Base-by-base conservation (phyloP, 2,888 invertebrate species). In the Carcina quercana region DNA sequence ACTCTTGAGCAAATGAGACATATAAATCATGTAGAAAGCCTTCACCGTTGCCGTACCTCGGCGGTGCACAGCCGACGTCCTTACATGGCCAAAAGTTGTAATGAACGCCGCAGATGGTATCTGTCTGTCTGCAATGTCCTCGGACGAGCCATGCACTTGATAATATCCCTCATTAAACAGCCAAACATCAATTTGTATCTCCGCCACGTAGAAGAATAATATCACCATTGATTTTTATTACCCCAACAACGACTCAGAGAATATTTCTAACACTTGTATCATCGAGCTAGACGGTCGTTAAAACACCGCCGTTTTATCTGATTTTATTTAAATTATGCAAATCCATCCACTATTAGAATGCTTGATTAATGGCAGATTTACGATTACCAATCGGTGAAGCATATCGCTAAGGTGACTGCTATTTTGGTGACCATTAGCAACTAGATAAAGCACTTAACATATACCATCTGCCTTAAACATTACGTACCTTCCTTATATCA, bases 131-230 rank as follows among this genome's bases (percentile, higher is more conserved):
- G 45, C 47, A 40, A n/a, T 48, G 54, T 49, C 50, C 50, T 38
- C 53, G 43, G 47, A n/a, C n/a, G n/a, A n/a, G n/a, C n/a, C 52
- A 47, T 53, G 55, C 48, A 53, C 57, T 50, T 60, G 62, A 59
- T 70, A 69, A 72, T 70, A 64, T 58, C 53, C 49, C 56, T 61
- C 63, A 68, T 66, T 70, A 69, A 56, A 62, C 54, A 53, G 52
- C 53, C 50, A 47, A 53, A 57, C 58, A 56, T 51, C 61, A 65
- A 68, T 70, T 69, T 65, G 67, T 65, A 66, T 40, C 59, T 54
- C 38, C 44, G 37, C 55, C 58, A 60, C 59, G 60, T 57, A 60
- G 47, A 45, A 47, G 34, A 51, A 49, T 47, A 47, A 46, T 43
- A 32, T 45, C 30, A 36, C 36, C 38, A 40, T 44, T 24, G 32